These are phyloP conservation scores for Andrena camellia DNA, from an alignment of 2,888 invertebrate genomes.

Conservation along the genomic window DNA sequence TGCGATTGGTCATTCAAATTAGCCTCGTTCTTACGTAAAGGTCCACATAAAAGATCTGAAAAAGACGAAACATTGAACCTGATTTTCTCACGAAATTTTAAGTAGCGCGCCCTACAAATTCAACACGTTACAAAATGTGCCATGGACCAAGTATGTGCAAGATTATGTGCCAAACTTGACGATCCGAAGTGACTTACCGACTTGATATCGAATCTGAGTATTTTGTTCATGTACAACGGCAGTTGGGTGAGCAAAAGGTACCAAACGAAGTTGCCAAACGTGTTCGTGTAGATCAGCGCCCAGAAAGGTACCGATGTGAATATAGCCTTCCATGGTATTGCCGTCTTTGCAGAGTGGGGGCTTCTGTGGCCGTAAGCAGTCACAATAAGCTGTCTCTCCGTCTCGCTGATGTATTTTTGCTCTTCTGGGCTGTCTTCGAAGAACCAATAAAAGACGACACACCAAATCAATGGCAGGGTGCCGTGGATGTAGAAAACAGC, in stretches of 20 bases:
- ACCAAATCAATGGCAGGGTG: constrained; percentile 80
- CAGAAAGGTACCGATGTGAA: constrained; percentile 85
- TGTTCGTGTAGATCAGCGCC: constrained; percentile 85
- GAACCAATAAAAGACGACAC: constrained; percentile 74
- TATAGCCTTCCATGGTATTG: constrained; percentile 85
- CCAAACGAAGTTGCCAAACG: constrained; percentile 86
- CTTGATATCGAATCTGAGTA: constrained; percentile 85
- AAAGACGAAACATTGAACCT: too few relatives aligned
- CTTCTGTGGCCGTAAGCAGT: constrained; percentile 81
- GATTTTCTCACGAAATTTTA: too few relatives aligned
- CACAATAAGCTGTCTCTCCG: constrained; percentile 81
- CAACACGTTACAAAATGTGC: too few relatives aligned
- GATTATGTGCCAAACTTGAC: too few relatives aligned
- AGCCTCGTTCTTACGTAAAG: too few relatives aligned
- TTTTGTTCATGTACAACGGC: constrained; percentile 86
- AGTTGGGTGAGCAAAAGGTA: constrained; percentile 86
- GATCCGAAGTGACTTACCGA: constrained; percentile 78
- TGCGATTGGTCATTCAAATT: too few relatives aligned
- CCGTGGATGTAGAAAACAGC: constrained; percentile 83
- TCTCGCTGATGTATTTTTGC: constrained; percentile 82
- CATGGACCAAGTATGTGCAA: too few relatives aligned
- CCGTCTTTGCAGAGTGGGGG: constrained; percentile 55
- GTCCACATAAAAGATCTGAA: too few relatives aligned
- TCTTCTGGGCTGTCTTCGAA: constrained; percentile 83
- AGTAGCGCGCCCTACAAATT: too few relatives aligned